Conservation (phyloP, 2,888 invertebrate genomes). For the Nasonovia ribisnigri region DNA sequence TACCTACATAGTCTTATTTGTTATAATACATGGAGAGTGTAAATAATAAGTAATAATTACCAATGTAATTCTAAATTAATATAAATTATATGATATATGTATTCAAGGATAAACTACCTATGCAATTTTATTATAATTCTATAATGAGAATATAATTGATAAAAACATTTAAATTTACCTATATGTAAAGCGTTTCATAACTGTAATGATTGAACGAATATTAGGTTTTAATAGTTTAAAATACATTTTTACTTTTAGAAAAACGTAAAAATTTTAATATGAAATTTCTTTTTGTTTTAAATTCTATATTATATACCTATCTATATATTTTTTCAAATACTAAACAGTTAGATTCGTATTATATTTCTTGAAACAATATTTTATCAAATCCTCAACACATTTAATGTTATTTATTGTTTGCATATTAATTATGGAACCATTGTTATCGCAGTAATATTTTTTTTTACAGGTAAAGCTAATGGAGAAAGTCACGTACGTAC, state of each 20-base stretch:
- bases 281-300: neutral
- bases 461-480: neutral
- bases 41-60: neutral
- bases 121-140: neutral
- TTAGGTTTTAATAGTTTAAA: neutral
- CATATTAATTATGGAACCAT: neutral
- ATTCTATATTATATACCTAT: neutral
- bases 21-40: neutral
- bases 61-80: neutral
- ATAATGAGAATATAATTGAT: neutral
- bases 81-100: neutral
- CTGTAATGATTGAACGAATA: neutral
- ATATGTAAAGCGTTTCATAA: neutral
- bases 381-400: neutral
- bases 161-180: neutral
- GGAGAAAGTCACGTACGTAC: neutral
- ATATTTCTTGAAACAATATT: neutral
- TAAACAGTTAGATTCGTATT: neutral
- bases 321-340: neutral
- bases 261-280: neutral
- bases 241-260: neutral
- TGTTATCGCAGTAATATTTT: neutral
- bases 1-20: neutral
- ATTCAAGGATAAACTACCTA: neutral
- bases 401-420: neutral